A percentile compares a stretch with the other conserved stretches of the same genome.
These are phyloP conservation scores for Alitta virens DNA, from an alignment of 2,888 invertebrate species.

Conservation along the genomic window DNA sequence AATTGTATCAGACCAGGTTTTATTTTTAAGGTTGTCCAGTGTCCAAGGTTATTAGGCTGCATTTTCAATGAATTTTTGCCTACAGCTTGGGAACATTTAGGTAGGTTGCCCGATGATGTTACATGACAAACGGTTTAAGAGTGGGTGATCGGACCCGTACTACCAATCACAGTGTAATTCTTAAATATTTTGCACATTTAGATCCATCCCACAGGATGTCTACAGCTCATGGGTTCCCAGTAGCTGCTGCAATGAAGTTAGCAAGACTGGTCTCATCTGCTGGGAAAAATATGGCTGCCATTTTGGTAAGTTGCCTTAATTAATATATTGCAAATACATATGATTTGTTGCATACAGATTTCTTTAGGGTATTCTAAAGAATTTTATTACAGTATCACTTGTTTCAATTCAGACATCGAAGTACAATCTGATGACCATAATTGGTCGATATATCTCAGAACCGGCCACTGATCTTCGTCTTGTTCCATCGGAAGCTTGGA, in stretches of 20 bases:
- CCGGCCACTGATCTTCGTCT: too few relatives aligned
- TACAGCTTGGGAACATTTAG: slow-evolving; percentile 40
- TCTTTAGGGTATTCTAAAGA: neutral
- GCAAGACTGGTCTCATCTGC: slow-evolving; percentile 71
- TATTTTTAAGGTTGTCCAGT: slow-evolving; percentile 60
- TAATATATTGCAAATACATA: neutral
- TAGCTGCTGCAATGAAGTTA: slow-evolving; percentile 71
- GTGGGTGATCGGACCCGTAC: too few relatives aligned
- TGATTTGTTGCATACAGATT: neutral
- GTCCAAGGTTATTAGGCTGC: slow-evolving; percentile 66
- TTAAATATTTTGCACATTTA: too few relatives aligned
- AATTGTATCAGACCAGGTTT: too few relatives aligned
- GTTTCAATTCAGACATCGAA: neutral
- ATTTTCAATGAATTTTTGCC: slow-evolving; percentile 56
- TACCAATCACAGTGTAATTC: too few relatives aligned
- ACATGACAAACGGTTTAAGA: neutral
- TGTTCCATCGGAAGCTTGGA: slow-evolving; percentile 37
- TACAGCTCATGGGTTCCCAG: slow-evolving; percentile 67
- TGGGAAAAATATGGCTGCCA: slow-evolving; percentile 61
- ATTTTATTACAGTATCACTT: neutral
- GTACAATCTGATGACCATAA: too few relatives aligned
- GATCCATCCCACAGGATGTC: slow-evolving; percentile 25
- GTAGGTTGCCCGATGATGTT: slow-evolving; percentile 26
- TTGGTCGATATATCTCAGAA: too few relatives aligned
- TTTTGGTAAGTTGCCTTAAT: slow-evolving; percentile 56